Evolutionary conservation across 92 coral and sea anemone species (phyloP).

Genomic region (Pocillopora meandrina): DNA sequence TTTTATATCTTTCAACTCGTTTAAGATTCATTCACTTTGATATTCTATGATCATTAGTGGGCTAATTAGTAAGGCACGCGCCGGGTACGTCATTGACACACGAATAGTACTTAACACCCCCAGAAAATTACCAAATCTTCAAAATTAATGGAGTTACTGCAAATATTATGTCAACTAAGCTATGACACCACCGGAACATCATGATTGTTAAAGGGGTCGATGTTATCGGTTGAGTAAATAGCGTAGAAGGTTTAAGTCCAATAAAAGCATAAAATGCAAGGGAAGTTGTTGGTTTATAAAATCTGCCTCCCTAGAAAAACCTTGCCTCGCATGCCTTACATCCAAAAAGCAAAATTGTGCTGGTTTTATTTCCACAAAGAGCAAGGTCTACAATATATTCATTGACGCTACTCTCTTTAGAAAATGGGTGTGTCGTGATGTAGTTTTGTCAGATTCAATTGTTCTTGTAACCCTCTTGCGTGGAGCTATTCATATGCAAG

Average conservation of each 20-base stretch:
- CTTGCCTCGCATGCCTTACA: neutral
- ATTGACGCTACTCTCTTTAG: slow-evolving; percentile 14
- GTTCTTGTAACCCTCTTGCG: slow-evolving; percentile 35
- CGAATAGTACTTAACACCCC: slow-evolving; percentile 56
- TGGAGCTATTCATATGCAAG: slow-evolving; percentile 73
- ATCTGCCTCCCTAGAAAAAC: neutral
- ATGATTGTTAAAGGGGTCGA: slow-evolving; percentile 23
- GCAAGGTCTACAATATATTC: slow-evolving; percentile 5
- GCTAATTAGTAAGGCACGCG: slow-evolving; percentile 77
- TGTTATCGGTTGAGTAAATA: slow-evolving; percentile 33
- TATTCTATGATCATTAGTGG: slow-evolving; percentile 51
- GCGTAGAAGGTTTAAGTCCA: slow-evolving; percentile 1
- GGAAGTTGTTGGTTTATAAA: neutral
- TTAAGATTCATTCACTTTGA: slow-evolving; percentile 27
- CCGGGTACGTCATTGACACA: slow-evolving; percentile 59
- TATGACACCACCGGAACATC: slow-evolving; percentile 16
- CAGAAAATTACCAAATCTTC: slow-evolving; percentile 32
- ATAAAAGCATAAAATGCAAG: slow-evolving; percentile 13
- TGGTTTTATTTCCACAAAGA: neutral
- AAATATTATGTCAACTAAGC: slow-evolving; percentile 29
- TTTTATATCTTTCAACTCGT: slow-evolving; percentile 48
- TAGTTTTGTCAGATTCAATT: slow-evolving; percentile 55
- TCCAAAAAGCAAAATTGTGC: neutral
- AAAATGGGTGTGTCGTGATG: slow-evolving; percentile 56
- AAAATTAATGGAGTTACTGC: slow-evolving; percentile 34